Conservation (phyloP, 2,113 vertebrate genomes). For the Ictidomys tridecemlineatus region DNA sequence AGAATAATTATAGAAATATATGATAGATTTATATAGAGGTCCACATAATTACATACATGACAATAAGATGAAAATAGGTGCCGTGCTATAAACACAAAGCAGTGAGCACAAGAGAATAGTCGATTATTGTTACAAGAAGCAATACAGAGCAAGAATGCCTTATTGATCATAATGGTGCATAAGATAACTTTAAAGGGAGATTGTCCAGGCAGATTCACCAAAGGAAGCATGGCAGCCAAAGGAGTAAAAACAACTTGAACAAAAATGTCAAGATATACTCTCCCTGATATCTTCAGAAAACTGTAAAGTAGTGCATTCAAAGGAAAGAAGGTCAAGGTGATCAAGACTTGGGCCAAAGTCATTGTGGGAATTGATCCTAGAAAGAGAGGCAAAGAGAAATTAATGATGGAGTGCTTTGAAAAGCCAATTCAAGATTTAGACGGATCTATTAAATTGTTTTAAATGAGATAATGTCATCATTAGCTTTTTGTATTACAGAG, state of each 20-base stretch:
- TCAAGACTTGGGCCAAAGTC: not conserved
- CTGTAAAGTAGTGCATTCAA: not conserved
- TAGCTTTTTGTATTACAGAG: not conserved
- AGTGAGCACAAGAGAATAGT: not conserved
- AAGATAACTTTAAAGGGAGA: not conserved
- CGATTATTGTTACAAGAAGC: not conserved
- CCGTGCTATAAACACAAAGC: not conserved
- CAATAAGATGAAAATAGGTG: not conserved
- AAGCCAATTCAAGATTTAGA: not conserved
- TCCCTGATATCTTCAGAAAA: not conserved
- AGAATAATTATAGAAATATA: not conserved
- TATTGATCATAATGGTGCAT: not conserved
- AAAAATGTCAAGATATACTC: not conserved
- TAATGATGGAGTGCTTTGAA: not conserved
- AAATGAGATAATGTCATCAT: not conserved
- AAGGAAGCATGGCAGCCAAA: not conserved
- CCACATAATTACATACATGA: not conserved
- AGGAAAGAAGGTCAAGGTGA: not conserved
- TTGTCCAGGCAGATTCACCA: not conserved
- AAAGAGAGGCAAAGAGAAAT: not conserved
- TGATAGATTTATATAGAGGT: not conserved
- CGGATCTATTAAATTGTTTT: not conserved
- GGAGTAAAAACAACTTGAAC: not conserved
- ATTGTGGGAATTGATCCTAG: not conserved
- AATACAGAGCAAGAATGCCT: not conserved